A percentile compares a stretch with the other conserved stretches of the same genome.
Conservation (phyloP, 1,140 invertebrate genomes). For the Apocrypta bakeri region DNA sequence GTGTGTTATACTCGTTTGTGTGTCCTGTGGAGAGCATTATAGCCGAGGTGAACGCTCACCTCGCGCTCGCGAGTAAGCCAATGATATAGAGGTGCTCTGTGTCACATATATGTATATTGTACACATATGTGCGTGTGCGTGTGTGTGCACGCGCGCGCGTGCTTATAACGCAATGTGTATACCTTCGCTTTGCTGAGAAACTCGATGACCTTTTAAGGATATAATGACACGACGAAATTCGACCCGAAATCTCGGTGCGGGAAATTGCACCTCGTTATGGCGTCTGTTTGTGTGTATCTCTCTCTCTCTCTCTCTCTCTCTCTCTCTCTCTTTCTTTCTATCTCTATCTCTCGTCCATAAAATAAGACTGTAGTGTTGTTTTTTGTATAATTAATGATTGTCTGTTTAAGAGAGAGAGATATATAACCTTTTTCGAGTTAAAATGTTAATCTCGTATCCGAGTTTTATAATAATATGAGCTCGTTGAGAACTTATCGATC, state of each 20-base stretch:
- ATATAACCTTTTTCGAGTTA: background rate
- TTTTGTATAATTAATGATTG: background rate
- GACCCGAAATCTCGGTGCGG: background rate
- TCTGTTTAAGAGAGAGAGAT: too few species aligned
- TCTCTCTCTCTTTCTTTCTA: background rate
- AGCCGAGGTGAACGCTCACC: conserved; percentile 14
- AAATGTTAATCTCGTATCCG: background rate
- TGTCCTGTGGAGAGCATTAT: conserved; percentile 9
- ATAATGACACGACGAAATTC: conserved; percentile 2
- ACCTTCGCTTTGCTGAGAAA: background rate
- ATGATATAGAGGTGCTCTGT: background rate
- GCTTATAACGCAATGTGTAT: background rate
- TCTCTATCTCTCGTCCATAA: background rate
- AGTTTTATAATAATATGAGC: background rate
- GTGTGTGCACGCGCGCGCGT: background rate
- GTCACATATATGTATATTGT: too few species aligned
- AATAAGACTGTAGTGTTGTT: background rate
- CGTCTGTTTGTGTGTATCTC: too few species aligned
- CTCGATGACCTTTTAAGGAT: conserved; percentile 46
- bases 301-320: background rate
- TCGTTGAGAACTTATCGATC: background rate
- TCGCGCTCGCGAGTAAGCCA: background rate
- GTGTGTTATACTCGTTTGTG: background rate
- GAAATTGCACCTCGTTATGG: background rate
- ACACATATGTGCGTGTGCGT: too few species aligned